These are phyloP conservation scores for Aphis craccivora DNA, from an alignment of 1,140 invertebrate species.

Conservation along the genomic window DNA sequence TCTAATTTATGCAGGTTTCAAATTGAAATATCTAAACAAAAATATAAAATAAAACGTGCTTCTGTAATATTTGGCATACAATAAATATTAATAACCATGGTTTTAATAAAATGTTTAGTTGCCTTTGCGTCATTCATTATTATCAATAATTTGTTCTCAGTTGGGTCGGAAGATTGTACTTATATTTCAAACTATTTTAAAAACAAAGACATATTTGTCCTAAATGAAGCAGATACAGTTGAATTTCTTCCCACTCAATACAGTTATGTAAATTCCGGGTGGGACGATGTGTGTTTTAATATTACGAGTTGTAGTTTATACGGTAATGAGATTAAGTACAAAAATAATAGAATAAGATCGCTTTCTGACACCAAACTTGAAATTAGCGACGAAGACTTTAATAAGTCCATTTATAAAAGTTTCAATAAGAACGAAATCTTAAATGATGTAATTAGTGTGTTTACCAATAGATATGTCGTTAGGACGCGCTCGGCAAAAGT, in stretches of 20 bases:
- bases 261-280: not conserved
- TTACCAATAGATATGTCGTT: not conserved
- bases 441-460: not conserved
- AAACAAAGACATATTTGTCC: not conserved
- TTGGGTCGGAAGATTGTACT: not conserved
- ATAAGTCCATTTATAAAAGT: not conserved
- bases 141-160: not conserved
- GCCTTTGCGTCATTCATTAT: not conserved
- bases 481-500: not conserved
- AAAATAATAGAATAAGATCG: not conserved
- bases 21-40: no score
- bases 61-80: not conserved
- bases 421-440: not conserved
- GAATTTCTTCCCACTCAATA: not conserved
- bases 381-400: not conserved
- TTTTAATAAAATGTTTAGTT: not conserved
- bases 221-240: not conserved
- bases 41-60: not conserved
- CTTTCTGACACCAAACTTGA: not conserved
- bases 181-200: not conserved
- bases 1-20: no score
- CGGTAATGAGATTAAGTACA: not conserved
- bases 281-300: not conserved
- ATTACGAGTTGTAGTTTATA: not conserved
- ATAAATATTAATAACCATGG: not conserved